These are phyloP conservation scores for Drosophila albomicans DNA, from an alignment of 1,140 invertebrate genomes.

Conservation along the genomic window DNA sequence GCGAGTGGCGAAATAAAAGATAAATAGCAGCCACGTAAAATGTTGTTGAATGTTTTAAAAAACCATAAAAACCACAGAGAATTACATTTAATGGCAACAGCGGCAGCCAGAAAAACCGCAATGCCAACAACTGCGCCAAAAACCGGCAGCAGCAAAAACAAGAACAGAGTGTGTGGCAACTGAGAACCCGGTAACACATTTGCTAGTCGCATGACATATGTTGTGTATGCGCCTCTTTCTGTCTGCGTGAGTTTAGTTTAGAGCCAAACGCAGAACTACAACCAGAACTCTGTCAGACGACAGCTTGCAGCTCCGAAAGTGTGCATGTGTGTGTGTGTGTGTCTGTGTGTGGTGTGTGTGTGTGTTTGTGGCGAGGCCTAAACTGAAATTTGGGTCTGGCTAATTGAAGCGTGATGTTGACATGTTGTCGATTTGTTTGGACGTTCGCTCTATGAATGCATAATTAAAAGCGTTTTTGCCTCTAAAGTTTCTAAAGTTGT, in stretches of 20 bases:
- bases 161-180: slow-evolving; percentile 4
- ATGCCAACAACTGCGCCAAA: slow-evolving; percentile 61
- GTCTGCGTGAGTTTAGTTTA: slow-evolving; percentile 40
- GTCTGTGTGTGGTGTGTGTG: too few relatives aligned
- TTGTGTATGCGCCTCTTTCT: slow-evolving; percentile 17
- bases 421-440: slow-evolving; percentile 66
- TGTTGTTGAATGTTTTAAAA: slow-evolving; percentile 84
- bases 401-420: slow-evolving; percentile 72
- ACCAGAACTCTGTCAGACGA: slow-evolving; percentile 6
- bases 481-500: neutral
- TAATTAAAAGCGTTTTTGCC: slow-evolving; percentile 55
- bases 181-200: slow-evolving; percentile 20
- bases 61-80: slow-evolving; percentile 83
- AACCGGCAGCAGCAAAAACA: slow-evolving; percentile 23
- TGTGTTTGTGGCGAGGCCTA: slow-evolving; percentile 6
- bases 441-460: slow-evolving; percentile 63
- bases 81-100: slow-evolving; percentile 78
- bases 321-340: neutral
- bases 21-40: slow-evolving; percentile 83
- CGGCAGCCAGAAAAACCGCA: slow-evolving; percentile 60
- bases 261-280: neutral
- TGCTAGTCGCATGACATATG: slow-evolving; percentile 42
- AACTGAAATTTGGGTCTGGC: slow-evolving; percentile 31
- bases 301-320: slow-evolving; percentile 17
- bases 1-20: slow-evolving; percentile 70